Evolutionary conservation across 2,888 invertebrate genomes (phyloP).

Genomic region (Fragum whitleyi): DNA sequence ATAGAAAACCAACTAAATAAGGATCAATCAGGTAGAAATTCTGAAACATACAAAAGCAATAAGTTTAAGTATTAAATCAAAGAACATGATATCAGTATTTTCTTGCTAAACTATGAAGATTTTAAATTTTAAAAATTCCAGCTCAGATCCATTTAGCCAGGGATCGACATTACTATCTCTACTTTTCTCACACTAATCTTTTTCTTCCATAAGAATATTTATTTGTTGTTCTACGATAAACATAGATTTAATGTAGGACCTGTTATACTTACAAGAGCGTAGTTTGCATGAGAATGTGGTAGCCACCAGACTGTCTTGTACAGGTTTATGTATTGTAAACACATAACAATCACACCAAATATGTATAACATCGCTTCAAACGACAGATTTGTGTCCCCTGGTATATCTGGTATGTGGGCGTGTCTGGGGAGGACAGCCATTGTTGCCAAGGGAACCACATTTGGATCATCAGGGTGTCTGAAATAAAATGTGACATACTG

Average conservation of each 20-base stretch:
- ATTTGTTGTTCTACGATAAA: too few species aligned
- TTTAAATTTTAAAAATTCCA: too few species aligned
- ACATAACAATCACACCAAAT: constrained; percentile 90
- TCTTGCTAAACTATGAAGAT: too few species aligned
- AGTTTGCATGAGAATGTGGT: constrained; percentile 94
- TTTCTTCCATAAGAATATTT: too few species aligned
- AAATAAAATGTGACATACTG: constrained; percentile 41
- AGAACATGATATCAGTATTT: too few species aligned
- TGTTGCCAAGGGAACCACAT: constrained; percentile 78
- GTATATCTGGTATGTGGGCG: constrained; percentile 86
- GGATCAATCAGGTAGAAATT: constrained; percentile 97
- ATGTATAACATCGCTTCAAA: constrained; percentile 95
- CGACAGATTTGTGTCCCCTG: constrained; percentile 91
- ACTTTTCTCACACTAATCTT: too few species aligned
- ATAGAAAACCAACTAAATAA: constrained; percentile 93
- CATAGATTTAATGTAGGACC: too few species aligned
- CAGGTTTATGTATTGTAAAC: constrained; percentile 96
- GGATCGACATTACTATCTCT: too few species aligned
- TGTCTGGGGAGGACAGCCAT: constrained; percentile 83
- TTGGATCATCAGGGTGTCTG: constrained; percentile 77
- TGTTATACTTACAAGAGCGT: constrained; percentile 93
- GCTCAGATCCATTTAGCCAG: too few species aligned
- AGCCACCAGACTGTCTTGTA: constrained; percentile 99
- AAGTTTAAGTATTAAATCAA: too few species aligned
- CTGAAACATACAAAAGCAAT: constrained; percentile 87